Evolutionary conservation across 2,113 vertebrate species (phyloP).

Genomic region (Symphodus melops): DNA sequence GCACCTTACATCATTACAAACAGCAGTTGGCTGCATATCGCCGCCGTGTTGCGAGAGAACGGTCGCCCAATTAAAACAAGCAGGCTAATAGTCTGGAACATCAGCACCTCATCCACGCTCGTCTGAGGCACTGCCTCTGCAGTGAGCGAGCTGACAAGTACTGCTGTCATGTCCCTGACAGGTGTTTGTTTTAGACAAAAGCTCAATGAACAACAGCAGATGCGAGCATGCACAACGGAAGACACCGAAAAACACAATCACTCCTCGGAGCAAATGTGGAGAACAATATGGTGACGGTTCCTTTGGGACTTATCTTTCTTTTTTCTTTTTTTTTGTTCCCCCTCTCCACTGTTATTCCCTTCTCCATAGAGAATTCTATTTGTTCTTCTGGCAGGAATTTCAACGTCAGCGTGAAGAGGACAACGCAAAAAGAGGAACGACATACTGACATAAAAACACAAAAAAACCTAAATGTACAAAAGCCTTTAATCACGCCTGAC

Average conservation of each 20-base stretch:
- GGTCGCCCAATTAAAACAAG: slow-evolving; percentile 67
- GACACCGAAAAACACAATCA: slow-evolving; percentile 39
- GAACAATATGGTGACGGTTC: slow-evolving; percentile 54
- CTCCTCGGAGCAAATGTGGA: slow-evolving; percentile 20
- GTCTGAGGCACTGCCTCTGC: slow-evolving; percentile 24
- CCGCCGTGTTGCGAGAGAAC: slow-evolving; percentile 40
- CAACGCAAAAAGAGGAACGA: slow-evolving; percentile 15
- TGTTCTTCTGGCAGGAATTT: slow-evolving; percentile 44
- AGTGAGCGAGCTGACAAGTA: slow-evolving; percentile 58
- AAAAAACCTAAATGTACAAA: slow-evolving; percentile 32
- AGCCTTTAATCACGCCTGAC: slow-evolving; percentile 18
- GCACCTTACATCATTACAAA: slow-evolving; percentile 34
- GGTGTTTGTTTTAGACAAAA: slow-evolving; percentile 69
- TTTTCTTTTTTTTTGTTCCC: no score
- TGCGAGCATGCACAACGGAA: slow-evolving; percentile 34
- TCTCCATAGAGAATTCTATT: slow-evolving; percentile 53
- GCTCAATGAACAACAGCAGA: slow-evolving; percentile 49
- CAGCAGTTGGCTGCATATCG: slow-evolving; percentile 49
- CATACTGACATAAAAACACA: not conserved
- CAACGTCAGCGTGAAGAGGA: slow-evolving; percentile 45
- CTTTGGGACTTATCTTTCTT: slow-evolving; percentile 52
- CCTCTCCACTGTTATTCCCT: slow-evolving; percentile 55
- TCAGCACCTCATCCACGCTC: slow-evolving; percentile 30
- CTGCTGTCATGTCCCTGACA: slow-evolving; percentile 61
- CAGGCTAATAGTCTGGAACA: slow-evolving; percentile 63